phyloP scores from a whole-genome alignment of 2,888 invertebrate species.

The Chouioia cunea region DNA sequence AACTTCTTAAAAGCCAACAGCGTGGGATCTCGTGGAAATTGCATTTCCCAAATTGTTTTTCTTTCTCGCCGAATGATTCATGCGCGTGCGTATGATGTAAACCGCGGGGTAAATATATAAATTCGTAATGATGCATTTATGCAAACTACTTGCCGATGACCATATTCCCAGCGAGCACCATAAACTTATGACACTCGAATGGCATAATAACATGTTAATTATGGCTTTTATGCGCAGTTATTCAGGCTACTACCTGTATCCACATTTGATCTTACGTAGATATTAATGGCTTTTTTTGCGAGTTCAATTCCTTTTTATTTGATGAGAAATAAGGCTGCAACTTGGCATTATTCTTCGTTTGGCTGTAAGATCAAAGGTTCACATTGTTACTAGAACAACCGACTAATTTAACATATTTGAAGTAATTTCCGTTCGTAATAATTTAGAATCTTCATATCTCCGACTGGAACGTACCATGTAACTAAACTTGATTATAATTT shows the following conservation, averaged over 20 bases:
- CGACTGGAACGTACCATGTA: not conserved
- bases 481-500: constrained; percentile 30
- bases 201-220: constrained; percentile 45
- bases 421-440: too few species aligned
- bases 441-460: too few species aligned
- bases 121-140: constrained; percentile 39
- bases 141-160: constrained; percentile 38
- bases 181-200: constrained; percentile 42
- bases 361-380: too few species aligned
- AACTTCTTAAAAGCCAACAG: not conserved
- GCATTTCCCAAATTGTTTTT: constrained; percentile 17
- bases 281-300: constrained; percentile 28
- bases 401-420: too few species aligned
- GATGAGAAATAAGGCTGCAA: constrained; percentile 22
- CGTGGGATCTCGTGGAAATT: constrained; percentile 30
- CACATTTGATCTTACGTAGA: constrained; percentile 13
- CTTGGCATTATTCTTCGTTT: too few species aligned
- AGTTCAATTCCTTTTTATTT: constrained; percentile 12
- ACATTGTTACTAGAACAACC: too few species aligned
- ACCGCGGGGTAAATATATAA: constrained; percentile 26
- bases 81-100: not conserved
- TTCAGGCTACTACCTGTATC: constrained; percentile 35
- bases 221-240: constrained; percentile 32
- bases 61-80: not conserved
- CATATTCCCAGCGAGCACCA: constrained; percentile 28